phyloP scores from a whole-genome alignment of 2,113 vertebrate genomes.

The Poeciliopsis prolifica region DNA sequence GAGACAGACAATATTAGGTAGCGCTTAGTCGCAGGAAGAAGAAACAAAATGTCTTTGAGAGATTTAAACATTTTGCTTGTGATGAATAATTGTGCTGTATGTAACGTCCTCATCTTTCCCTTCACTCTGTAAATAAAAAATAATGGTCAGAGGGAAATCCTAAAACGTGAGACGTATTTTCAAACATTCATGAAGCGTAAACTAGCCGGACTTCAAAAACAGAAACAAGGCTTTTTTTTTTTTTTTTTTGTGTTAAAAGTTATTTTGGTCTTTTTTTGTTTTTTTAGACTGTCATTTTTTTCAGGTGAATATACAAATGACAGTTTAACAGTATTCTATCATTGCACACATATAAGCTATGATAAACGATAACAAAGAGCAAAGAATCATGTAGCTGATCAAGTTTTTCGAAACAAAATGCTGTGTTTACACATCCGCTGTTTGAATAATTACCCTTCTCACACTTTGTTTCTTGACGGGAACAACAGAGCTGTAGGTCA shows the following conservation, averaged over 20 bases:
- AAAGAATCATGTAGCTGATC: background rate
- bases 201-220: too few relatives aligned
- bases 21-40: background rate
- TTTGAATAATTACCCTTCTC: conserved; percentile 1
- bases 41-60: too few relatives aligned
- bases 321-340: background rate
- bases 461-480: accelerated
- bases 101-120: conserved; percentile 1
- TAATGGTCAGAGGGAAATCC: background rate
- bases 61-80: background rate
- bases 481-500: conserved; percentile 27
- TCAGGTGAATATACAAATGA: background rate
- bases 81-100: conserved; percentile 10
- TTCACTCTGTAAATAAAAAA: conserved; percentile 21
- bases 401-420: background rate
- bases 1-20: background rate
- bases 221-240: too few relatives aligned
- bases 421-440: background rate
- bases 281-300: background rate
- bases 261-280: background rate
- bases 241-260: background rate
- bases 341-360: background rate
- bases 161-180: background rate
- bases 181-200: too few relatives aligned
- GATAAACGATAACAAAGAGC: too few relatives aligned